Evolutionary conservation across 2,797 vertebrate species (phyloP).

Genomic region (Brachyrhaphis roseni): DNA sequence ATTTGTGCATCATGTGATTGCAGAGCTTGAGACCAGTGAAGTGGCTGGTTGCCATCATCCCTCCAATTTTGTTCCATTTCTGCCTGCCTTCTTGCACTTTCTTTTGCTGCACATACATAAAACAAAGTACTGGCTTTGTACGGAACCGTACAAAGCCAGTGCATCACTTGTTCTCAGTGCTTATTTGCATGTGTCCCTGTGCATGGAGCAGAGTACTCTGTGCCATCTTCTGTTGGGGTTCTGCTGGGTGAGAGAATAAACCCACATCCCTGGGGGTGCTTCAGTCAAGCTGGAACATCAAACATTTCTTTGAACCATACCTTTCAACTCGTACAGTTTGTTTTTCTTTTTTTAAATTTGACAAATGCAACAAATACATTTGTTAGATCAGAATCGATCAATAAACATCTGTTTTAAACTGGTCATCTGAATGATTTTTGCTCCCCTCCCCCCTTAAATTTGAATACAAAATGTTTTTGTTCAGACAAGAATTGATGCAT

Average conservation of each 20-base stretch:
- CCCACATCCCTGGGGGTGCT: slow-evolving; percentile 1
- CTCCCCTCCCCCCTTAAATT: neutral
- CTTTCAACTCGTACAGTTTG: neutral
- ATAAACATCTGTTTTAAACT: neutral
- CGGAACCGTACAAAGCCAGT: neutral
- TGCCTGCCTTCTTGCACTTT: neutral
- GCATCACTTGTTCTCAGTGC: neutral
- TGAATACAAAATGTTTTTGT: neutral
- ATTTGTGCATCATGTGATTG: slow-evolving; percentile 14
- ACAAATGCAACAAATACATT: neutral
- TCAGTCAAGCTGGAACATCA: slow-evolving; percentile 22
- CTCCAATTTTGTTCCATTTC: slow-evolving; percentile 3
- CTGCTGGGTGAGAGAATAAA: neutral
- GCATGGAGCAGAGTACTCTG: neutral
- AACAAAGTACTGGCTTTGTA: neutral
- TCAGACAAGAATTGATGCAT: neutral
- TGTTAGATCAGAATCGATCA: neutral
- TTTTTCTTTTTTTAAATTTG: neutral
- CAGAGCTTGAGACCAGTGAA: slow-evolving; percentile 4
- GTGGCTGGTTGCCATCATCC: neutral
- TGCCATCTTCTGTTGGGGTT: slow-evolving; percentile 5
- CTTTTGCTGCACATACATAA: neutral
- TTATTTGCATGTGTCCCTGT: neutral
- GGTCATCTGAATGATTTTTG: neutral
- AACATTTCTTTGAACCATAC: neutral